phyloP scores from a whole-genome alignment of 2,888 invertebrate species.

The Margaritifera margaritifera region DNA sequence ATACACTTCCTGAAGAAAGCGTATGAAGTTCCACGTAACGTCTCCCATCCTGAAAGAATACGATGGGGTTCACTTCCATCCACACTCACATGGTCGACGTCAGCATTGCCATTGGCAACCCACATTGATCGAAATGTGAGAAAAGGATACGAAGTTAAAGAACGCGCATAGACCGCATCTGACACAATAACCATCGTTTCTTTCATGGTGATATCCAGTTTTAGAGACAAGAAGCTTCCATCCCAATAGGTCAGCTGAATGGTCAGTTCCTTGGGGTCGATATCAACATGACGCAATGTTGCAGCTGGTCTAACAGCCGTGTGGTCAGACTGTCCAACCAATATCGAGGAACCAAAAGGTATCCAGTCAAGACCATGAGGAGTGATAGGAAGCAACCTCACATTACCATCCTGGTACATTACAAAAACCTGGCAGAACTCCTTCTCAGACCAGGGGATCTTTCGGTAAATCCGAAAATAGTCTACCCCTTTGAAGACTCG shows the following conservation, averaged over 20 bases:
- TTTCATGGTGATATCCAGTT: slow-evolving; percentile 11
- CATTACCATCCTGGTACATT: slow-evolving; percentile 56
- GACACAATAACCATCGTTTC: slow-evolving; percentile 24
- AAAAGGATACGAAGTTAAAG: slow-evolving; percentile 28
- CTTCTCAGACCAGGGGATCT: slow-evolving; percentile 41
- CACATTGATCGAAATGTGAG: slow-evolving; percentile 47
- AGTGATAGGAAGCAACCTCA: slow-evolving; percentile 43
- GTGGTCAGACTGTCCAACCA: slow-evolving; percentile 47
- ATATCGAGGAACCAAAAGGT: slow-evolving; percentile 55
- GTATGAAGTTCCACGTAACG: slow-evolving; percentile 33
- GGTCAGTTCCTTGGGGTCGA: slow-evolving; percentile 30
- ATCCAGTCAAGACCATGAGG: slow-evolving; percentile 57
- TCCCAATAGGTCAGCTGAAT: slow-evolving; percentile 39
- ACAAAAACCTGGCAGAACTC: slow-evolving; percentile 51
- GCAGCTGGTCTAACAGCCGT: slow-evolving; percentile 35
- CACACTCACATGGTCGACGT: slow-evolving; percentile 43
- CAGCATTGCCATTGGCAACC: slow-evolving; percentile 45
- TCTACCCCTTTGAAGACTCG: slow-evolving; percentile 26
- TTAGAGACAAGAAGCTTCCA: slow-evolving; percentile 19
- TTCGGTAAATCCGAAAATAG: slow-evolving; percentile 41
- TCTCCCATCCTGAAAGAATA: slow-evolving; percentile 32
- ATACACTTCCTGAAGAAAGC: slow-evolving; percentile 45
- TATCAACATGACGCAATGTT: slow-evolving; percentile 37
- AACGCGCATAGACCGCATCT: slow-evolving; percentile 8
- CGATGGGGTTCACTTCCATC: slow-evolving; percentile 27